Evolutionary conservation across 2,888 invertebrate genomes (phyloP).

Genomic region (Aelia acuminata): DNA sequence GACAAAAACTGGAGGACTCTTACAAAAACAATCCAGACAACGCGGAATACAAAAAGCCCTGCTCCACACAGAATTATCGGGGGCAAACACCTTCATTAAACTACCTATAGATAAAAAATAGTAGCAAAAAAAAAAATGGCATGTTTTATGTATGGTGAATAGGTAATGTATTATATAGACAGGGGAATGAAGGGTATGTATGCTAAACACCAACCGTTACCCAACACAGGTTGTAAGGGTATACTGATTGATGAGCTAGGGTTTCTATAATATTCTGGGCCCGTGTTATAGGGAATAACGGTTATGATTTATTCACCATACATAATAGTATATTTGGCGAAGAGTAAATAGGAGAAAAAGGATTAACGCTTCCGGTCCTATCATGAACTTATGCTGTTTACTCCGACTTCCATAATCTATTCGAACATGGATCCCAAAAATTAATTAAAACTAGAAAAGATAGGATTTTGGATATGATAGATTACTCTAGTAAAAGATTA

Average conservation of each 20-base stretch:
- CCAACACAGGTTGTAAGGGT: neutral
- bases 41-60: neutral
- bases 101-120: neutral
- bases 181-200: neutral
- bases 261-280: neutral
- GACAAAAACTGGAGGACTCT: neutral
- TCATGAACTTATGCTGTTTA: no score
- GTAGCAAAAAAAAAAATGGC: neutral
- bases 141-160: conserved; percentile 21
- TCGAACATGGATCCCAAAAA: no score
- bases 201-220: neutral
- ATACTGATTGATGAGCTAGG: neutral
- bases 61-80: neutral
- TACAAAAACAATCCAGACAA: neutral
- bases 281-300: neutral
- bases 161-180: neutral
- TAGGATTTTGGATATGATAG: no score
- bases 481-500: no score
- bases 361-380: no score
- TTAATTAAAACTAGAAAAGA: no score
- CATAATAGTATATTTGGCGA: no score
- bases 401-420: no score
- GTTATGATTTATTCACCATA: no score
- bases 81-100: conserved; percentile 18
- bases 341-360: no score